Base-by-base conservation (phyloP, 1,140 invertebrate genomes). In the Lepidurus arcticus region DNA sequence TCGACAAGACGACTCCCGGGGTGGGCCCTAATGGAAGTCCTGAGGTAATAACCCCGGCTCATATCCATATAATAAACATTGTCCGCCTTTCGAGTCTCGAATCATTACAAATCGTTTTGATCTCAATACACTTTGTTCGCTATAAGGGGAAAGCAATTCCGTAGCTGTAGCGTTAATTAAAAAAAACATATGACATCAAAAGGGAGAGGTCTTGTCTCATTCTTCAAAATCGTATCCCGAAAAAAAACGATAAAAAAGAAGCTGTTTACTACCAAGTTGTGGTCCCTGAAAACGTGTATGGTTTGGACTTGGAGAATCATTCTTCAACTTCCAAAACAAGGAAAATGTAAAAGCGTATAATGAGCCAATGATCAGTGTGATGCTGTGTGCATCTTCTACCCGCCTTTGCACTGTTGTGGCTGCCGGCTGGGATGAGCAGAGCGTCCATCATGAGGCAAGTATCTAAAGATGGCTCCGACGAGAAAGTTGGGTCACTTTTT, bases 401-500 rank as follows among this genome's bases (percentile, higher is more conserved):
- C 53, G 53, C 53, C 53, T 65, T 65, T 65, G 53, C 53, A 13
- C 53, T 65, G 53, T 65, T 65, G 53, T 65, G 53, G 53, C 53
- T 65, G 53, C 53, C 16, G 21, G 53, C 53, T n/a, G 53, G 21
- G 16, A 65, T 21, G 21, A 16, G 53, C 13, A 65, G 34, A 21
- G 5, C 13, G 53, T 65, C 3, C 53, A 65, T 65, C 53, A 65
- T 21, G 16, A 21, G 47, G 1, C 1, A 26, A 26, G 34, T 34
- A 34, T 34, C 34, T 65, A 65, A 65, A 65, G 16, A 65, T 13
- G 16, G 16, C 53, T n/a, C 53, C 5, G 16, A 65, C 53, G 21
- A 65, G 53, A 65, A 65, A 65, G 53, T 65, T 65, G 53, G 34
- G 53, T 65, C 53, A 65, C 53, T 65, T 65, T 65, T 65, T 65